These are phyloP conservation scores for Chamaea fasciata DNA, from an alignment of 2,113 vertebrate species.

Conservation along the genomic window DNA sequence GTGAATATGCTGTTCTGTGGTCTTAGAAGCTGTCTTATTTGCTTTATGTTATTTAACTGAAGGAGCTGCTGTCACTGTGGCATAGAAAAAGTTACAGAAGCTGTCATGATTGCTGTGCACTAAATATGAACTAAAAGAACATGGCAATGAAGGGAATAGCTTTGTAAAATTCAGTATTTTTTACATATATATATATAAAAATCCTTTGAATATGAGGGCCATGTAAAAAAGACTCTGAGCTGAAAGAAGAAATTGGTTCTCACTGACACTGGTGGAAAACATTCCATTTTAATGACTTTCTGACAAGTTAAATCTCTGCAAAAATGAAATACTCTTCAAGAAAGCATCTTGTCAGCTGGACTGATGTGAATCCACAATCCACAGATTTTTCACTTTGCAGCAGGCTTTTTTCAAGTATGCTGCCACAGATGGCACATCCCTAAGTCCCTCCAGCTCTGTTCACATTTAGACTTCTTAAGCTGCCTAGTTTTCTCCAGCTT, in stretches of 20 bases:
- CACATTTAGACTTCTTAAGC: neutral
- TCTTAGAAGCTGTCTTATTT: neutral
- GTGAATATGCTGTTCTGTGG: conserved; percentile 6
- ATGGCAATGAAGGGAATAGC: neutral
- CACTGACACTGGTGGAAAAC: neutral
- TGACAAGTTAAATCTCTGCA: neutral
- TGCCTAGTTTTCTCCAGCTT: neutral
- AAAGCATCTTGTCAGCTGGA: neutral
- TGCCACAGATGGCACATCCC: neutral
- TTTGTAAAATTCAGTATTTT: neutral
- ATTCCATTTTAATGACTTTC: neutral
- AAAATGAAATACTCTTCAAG: neutral
- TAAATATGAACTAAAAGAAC: neutral
- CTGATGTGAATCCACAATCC: neutral
- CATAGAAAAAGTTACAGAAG: neutral
- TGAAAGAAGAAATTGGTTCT: neutral
- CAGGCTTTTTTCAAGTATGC: neutral
- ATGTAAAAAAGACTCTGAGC: neutral
- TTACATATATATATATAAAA: neutral
- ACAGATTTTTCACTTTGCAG: neutral
- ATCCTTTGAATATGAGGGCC: neutral
- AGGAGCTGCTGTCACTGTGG: neutral
- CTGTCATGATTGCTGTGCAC: neutral
- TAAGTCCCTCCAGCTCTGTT: neutral
- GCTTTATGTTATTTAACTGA: neutral